A percentile compares a stretch with the other conserved stretches of the same genome.
These are phyloP conservation scores for Empidonax alnorum DNA, from an alignment of 2,113 vertebrate genomes.

Conservation along the genomic window DNA sequence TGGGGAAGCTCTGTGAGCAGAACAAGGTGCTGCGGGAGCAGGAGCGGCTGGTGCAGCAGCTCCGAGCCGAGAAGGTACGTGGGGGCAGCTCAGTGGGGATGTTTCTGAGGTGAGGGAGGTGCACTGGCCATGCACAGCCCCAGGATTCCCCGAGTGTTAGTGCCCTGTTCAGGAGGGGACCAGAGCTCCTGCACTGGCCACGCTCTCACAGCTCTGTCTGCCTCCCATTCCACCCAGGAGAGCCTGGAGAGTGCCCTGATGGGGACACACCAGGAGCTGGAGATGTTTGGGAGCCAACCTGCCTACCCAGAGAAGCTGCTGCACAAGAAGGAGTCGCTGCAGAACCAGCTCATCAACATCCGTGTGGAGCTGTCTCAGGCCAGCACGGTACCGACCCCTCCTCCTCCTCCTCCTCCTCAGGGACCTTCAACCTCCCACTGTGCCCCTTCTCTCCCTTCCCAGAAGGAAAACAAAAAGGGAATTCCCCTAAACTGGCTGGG, in stretches of 20 bases:
- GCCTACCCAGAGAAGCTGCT: slow-evolving; percentile 86
- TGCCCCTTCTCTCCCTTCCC: neutral
- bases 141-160: fast-evolving
- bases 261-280: slow-evolving; percentile 94
- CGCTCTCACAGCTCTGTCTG: neutral
- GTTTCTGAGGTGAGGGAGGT: neutral
- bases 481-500: neutral
- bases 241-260: slow-evolving; percentile 92
- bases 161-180: neutral
- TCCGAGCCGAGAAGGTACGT: slow-evolving; percentile 91
- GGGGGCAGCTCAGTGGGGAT: neutral
- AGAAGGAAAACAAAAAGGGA: neutral
- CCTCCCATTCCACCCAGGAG: slow-evolving; percentile 75
- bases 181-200: neutral
- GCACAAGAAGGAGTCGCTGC: slow-evolving; percentile 91
- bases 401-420: neutral
- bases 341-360: slow-evolving; percentile 95
- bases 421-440: too few relatives aligned
- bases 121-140: too few relatives aligned
- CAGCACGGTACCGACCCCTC: slow-evolving; percentile 80
- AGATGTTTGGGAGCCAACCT: slow-evolving; percentile 87
- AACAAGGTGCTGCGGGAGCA: slow-evolving; percentile 90
- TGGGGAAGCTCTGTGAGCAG: slow-evolving; percentile 92
- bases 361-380: slow-evolving; percentile 94
- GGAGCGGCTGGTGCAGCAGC: slow-evolving; percentile 88